Evolutionary conservation across 2,888 invertebrate genomes (phyloP).

Genomic region (Rapana venosa): DNA sequence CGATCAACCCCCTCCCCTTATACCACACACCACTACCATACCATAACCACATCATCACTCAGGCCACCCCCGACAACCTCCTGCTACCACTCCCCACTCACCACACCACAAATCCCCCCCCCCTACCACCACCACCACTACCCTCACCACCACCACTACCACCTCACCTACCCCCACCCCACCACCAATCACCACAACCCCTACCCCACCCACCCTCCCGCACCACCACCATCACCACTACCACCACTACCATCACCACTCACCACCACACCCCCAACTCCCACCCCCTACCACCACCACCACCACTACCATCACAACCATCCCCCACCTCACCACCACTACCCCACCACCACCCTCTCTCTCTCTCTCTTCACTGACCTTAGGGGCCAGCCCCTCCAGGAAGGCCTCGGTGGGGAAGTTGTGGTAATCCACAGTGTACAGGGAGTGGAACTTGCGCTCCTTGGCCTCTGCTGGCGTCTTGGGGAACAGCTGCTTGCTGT

Average conservation of each 20-base stretch:
- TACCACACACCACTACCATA: too few species aligned
- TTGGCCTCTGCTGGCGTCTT: constrained; percentile 60
- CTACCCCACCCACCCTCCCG: background rate
- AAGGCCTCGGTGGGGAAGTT: constrained; percentile 57
- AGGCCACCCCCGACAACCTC: too few species aligned
- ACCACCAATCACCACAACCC: background rate
- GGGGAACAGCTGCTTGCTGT: constrained; percentile 65
- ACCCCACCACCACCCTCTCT: background rate
- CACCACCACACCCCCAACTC: background rate
- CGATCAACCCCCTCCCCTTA: too few species aligned
- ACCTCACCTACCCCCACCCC: background rate
- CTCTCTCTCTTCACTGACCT: constrained; percentile 37
- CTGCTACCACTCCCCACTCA: too few species aligned
- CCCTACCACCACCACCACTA: background rate
- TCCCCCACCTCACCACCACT: background rate
- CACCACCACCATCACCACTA: constrained; percentile 3
- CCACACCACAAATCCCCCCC: too few species aligned
- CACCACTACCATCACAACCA: background rate
- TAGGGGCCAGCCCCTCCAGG: constrained; percentile 44
- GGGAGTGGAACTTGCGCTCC: constrained; percentile 54
- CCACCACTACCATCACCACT: constrained; percentile 14
- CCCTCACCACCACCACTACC: background rate
- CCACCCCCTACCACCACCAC: background rate
- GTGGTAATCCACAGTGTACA: constrained; percentile 62
- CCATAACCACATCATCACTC: too few species aligned